These are phyloP conservation scores for Fopius arisanus DNA, from an alignment of 1,140 invertebrate genomes.

Conservation along the genomic window DNA sequence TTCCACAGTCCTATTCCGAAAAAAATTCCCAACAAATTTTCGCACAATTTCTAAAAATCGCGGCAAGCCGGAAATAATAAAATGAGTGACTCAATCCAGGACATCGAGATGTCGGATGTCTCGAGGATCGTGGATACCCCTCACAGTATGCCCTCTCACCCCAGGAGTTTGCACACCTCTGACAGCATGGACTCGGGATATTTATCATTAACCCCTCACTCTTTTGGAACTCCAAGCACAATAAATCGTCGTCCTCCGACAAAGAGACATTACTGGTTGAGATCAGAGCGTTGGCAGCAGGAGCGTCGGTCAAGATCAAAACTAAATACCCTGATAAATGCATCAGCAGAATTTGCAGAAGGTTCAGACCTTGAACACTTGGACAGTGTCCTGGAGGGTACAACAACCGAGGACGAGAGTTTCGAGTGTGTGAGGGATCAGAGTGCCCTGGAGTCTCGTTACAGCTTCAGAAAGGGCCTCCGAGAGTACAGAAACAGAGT, in stretches of 20 bases:
- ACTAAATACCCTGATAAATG: constrained; percentile 27
- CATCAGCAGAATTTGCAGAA: constrained; percentile 1
- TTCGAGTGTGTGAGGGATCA: background rate
- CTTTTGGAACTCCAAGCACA: constrained; percentile 25
- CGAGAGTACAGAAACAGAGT: constrained; percentile 11
- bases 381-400: constrained; percentile 23
- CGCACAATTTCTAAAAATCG: background rate
- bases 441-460: background rate
- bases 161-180: background rate
- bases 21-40: background rate
- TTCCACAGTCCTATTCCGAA: background rate
- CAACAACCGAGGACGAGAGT: background rate
- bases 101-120: constrained; percentile 41
- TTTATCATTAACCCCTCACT: constrained; percentile 44
- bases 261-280: constrained; percentile 41
- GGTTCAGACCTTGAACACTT: background rate
- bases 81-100: background rate
- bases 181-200: constrained; percentile 53
- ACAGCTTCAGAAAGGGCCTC: constrained; percentile 21
- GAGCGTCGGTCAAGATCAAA: constrained; percentile 35
- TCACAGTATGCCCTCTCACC: background rate
- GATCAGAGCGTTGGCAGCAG: constrained; percentile 40
- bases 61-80: background rate
- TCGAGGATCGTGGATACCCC: constrained; percentile 31
- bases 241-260: constrained; percentile 27